These are phyloP conservation scores for Lanius ludovicianus DNA, from an alignment of 2,113 vertebrate genomes.

Conservation along the genomic window DNA sequence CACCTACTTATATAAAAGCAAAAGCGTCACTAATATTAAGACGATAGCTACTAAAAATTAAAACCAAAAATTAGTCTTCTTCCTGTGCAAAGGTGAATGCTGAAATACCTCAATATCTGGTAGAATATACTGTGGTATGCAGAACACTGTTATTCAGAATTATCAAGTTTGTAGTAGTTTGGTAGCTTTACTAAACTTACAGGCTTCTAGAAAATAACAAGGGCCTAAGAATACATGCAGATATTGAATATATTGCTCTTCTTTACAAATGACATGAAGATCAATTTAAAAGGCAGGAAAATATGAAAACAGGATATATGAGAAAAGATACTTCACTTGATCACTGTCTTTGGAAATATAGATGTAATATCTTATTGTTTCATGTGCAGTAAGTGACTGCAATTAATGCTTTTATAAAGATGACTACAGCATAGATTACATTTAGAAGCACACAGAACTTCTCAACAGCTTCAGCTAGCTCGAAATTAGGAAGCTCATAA, in stretches of 20 bases:
- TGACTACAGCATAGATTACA: background rate
- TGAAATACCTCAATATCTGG: background rate
- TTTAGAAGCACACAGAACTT: background rate
- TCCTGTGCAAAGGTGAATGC: background rate
- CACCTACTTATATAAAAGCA: background rate
- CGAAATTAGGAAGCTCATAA: conserved; percentile 20
- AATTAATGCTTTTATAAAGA: conserved; percentile 29
- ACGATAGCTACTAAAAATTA: background rate
- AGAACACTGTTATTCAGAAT: background rate
- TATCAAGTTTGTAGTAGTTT: background rate
- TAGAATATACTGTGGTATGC: background rate
- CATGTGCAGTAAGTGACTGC: background rate
- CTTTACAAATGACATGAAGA: background rate
- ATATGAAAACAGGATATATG: background rate
- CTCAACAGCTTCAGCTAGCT: background rate
- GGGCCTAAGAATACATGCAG: background rate
- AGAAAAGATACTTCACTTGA: background rate
- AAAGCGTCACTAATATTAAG: background rate
- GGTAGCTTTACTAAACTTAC: background rate
- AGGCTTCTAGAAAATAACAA: background rate
- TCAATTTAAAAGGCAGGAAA: background rate
- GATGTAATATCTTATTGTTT: background rate
- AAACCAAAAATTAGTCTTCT: background rate
- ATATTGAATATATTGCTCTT: background rate
- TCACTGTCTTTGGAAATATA: background rate